Evolutionary conservation across 2,797 vertebrate genomes (phyloP), one percentile per base, ranked within the genome.

Genomic region (Enteromius afrohamiltoni): DNA sequence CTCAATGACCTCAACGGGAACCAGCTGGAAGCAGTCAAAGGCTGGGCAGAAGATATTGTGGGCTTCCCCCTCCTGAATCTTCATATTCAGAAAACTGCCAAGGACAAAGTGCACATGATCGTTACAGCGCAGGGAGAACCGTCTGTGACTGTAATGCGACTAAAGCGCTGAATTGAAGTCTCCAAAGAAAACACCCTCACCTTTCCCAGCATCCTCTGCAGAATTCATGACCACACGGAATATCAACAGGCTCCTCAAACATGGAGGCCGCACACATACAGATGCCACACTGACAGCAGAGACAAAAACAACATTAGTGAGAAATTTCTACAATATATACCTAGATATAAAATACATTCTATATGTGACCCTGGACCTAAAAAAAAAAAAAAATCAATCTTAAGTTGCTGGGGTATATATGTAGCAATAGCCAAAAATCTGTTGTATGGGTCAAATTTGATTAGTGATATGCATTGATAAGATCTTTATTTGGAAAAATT

Each of bases 41-140:
- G 97, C 97, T 49, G 98, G 98, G 89, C 98, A 99, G 91, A 99
- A 98, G 93, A 99, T 99, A 91, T 99, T 99, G 93, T 99, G 98
- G 74, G 98, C 98, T 93, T 99, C 97, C 88, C 98, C 98, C 86
- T 99, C 98, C 89, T 99, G 98, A 92, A 99, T 99, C 94, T 99
- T 99, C 88, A 99, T 89, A 93, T 99, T 99, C 86, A 99, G 94
- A 95, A 99, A 99, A 89, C 98, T 99, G 90, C 83, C 88, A 78
- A 78, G 83, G 37, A 13, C 37, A 83, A 53, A 2, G 77, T 1
- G 55, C 26, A 82, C 10, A 40, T 80, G 8, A 86, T 16, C 21
- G 11, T 26, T 53, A 45, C 19, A 49, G 40, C 31, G 23, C 14
- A 55, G 45, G 31, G 34, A 82, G n/a, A 58, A 60, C 40, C 62